These are phyloP conservation scores for Chascanopsetta lugubris DNA, from an alignment of 2,113 vertebrate species.

Conservation along the genomic window DNA sequence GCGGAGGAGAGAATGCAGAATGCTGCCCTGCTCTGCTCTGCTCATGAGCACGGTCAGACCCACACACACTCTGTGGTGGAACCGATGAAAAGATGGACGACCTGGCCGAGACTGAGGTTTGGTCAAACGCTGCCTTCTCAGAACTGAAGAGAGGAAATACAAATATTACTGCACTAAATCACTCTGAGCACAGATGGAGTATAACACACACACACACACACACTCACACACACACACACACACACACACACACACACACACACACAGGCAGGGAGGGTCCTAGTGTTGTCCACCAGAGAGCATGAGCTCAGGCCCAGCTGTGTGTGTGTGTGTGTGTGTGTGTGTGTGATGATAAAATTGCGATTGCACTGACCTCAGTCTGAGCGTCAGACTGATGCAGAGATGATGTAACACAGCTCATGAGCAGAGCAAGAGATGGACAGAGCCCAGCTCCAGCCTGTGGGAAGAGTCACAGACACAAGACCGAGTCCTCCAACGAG, in stretches of 20 bases:
- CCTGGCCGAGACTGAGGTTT: constrained; percentile 6
- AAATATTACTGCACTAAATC: constrained; percentile 44
- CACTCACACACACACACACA: constrained; percentile 9
- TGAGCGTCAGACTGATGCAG: constrained; percentile 40
- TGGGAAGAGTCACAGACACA: constrained; percentile 22
- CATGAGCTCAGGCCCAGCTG: constrained; percentile 64
- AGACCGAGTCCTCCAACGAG: too few relatives aligned
- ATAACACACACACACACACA: constrained; percentile 14
- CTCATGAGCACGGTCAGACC: background rate
- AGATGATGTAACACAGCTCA: constrained; percentile 56
- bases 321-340: constrained; percentile 27
- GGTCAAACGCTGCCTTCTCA: constrained; percentile 31
- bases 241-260: constrained; percentile 16
- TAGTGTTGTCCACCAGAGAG: constrained; percentile 39
- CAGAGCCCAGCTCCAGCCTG: constrained; percentile 17
- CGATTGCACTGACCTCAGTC: constrained; percentile 42
- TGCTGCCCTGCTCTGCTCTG: background rate
- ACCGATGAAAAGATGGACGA: constrained; percentile 23
- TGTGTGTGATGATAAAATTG: constrained; percentile 51
- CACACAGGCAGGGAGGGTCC: constrained; percentile 37
- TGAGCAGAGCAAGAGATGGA: constrained; percentile 30
- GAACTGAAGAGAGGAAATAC: constrained; percentile 30
- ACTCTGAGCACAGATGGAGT: constrained; percentile 39
- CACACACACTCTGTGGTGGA: constrained; percentile 7
- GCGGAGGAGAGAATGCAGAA: constrained; percentile 9